Evolutionary conservation across 2,797 vertebrate genomes (phyloP).

Genomic region (Crax fasciolata): DNA sequence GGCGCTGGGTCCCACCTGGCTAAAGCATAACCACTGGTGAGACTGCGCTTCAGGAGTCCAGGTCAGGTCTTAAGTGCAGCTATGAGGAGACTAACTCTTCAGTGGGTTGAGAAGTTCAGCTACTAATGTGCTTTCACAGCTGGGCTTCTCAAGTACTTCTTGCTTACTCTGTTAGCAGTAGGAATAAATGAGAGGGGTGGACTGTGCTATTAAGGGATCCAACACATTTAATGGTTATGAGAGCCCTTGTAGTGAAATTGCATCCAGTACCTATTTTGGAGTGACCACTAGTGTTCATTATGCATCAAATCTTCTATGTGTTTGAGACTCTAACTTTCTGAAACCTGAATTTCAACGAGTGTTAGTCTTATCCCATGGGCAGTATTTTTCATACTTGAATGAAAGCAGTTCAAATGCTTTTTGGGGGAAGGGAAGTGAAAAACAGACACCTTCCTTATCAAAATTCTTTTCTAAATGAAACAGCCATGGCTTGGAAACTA

Average conservation of each 20-base stretch:
- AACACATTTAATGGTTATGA: background rate
- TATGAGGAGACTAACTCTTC: slow-evolving; percentile 5
- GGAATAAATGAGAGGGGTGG: background rate
- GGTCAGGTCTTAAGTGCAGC: background rate
- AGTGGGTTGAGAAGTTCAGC: slow-evolving; percentile 19
- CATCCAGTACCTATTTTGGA: background rate
- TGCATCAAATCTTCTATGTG: background rate
- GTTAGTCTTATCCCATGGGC: slow-evolving; percentile 22
- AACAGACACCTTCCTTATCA: slow-evolving; percentile 16
- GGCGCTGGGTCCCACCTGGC: slow-evolving; percentile 47
- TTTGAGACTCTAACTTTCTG: background rate
- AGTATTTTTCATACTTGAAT: slow-evolving; percentile 1
- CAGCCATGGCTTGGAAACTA: background rate
- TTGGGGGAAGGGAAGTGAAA: background rate
- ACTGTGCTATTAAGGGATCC: background rate
- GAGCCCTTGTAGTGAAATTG: background rate
- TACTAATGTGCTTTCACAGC: slow-evolving; percentile 32
- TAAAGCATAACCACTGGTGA: background rate
- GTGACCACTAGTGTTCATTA: background rate
- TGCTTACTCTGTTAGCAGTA: background rate
- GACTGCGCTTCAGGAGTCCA: background rate
- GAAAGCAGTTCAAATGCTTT: slow-evolving; percentile 10
- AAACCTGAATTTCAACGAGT: slow-evolving; percentile 17
- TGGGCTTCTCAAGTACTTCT: slow-evolving; percentile 26
- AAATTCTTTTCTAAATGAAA: slow-evolving; percentile 14